Conservation (phyloP, 2,888 invertebrate species). For the Lysandra coridon region DNA sequence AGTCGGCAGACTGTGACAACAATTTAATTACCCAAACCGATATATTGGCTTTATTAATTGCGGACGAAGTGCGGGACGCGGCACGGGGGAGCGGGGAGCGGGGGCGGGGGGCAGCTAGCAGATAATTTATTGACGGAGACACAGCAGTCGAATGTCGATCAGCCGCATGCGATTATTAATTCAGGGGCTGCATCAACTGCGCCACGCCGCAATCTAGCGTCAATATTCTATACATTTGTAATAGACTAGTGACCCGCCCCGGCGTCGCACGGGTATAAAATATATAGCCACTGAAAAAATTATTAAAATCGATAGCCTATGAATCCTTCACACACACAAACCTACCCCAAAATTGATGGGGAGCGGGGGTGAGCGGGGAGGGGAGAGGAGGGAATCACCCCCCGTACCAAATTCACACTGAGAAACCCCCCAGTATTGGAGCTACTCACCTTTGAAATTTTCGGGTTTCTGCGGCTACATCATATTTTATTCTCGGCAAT, state of each 20-base stretch:
- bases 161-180: not conserved
- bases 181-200: not conserved
- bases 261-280: no score
- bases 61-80: not conserved
- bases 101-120: not conserved
- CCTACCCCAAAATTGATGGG: no score
- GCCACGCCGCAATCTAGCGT: not conserved
- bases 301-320: no score
- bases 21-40: conserved; percentile 7
- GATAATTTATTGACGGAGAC: not conserved
- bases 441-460: no score
- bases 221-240: conserved; percentile 8
- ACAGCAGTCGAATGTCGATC: conserved; percentile 1
- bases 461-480: no score
- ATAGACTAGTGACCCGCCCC: not conserved
- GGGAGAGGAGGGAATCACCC: no score
- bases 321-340: no score
- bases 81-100: not conserved
- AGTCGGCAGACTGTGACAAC: not conserved
- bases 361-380: no score
- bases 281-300: no score
- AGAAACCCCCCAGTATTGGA: no score
- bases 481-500: no score
- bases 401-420: no score
- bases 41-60: conserved; percentile 18